Evolutionary conservation across 2,113 vertebrate species (phyloP), one percentile per base, ranked within the genome.

Genomic region (Ailuropoda melanoleuca): DNA sequence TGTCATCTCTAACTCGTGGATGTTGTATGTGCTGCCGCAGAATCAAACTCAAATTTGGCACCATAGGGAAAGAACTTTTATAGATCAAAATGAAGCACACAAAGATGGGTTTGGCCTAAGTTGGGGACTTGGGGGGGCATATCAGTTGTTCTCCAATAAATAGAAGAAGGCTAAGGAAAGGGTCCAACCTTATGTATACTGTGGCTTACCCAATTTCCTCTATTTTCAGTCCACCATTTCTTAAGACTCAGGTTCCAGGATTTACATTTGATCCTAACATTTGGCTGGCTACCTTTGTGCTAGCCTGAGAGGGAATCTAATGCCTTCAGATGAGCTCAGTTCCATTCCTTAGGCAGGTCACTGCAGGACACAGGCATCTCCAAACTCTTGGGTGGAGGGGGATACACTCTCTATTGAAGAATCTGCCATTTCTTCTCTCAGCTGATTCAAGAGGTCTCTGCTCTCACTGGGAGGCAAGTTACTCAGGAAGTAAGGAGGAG

Each of bases 391-490:
- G 0, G 39, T 37, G 72, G 46, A 94, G 0, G 24, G 85, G 64
- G 4, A 96, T 8, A 56, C 91, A 0, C 72, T 62, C 0, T 4
- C 2, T 0, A 97, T 97, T 62, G 96, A 87, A 0, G 37, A 72
- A 0, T 94, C 97, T 18, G 93, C 96, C 95, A 99, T 88, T 95
- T 98, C 99, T 98, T 99, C 99, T 85, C 99, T 99, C 84, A 99
- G 98, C 97, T 99, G 99, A 99, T 99, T 99, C 92, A 99, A 98
- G 95, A 99, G 98, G 97, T 99, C 99, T 8, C 99, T 99, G 62
- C 99, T 99, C 50, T 99, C 99, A 0, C 99, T 99, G 1, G 99
- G 94, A 0, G 99, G 99, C 88, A 99, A 98, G 97, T 99, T 99
- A 88, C 99, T 99, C 95, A 99, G 98, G 98, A 99, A 99, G 98